Evolutionary conservation across 2,113 vertebrate genomes (phyloP).

Genomic region (Physeter macrocephalus): DNA sequence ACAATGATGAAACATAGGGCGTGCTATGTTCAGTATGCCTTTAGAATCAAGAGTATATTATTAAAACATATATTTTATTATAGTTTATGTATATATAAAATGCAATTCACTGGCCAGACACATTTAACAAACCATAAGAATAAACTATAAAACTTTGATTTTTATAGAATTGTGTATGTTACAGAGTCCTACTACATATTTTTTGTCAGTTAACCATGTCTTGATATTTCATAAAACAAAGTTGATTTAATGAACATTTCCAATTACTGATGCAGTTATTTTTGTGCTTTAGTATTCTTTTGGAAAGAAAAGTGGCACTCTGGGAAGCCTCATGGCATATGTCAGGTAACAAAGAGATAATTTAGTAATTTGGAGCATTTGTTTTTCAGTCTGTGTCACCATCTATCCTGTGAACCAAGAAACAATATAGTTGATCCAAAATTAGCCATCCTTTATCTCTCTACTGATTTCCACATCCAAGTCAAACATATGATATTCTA

Average conservation of each 20-base stretch:
- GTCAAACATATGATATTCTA: background rate
- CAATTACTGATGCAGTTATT: background rate
- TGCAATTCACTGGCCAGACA: background rate
- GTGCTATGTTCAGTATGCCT: background rate
- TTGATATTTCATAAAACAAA: background rate
- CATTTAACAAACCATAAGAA: background rate
- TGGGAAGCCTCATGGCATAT: background rate
- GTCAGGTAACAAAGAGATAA: background rate
- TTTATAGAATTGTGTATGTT: background rate
- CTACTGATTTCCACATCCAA: background rate
- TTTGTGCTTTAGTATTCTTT: background rate
- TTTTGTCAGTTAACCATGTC: background rate
- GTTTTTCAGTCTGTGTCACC: slow-evolving; percentile 8
- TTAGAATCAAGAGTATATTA: background rate
- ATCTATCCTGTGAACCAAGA: slow-evolving; percentile 35
- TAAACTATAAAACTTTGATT: background rate
- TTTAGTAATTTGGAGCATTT: slow-evolving; percentile 42
- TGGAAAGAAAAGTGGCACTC: background rate
- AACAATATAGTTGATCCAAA: slow-evolving; percentile 5
- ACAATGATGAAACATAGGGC: background rate
- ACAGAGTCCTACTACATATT: background rate
- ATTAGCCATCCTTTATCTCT: background rate
- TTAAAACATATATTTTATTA: background rate
- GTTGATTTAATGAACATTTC: background rate
- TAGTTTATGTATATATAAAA: background rate